These are phyloP conservation scores for Prietella phreatophila DNA, from an alignment of 2,113 vertebrate genomes.

Conservation along the genomic window DNA sequence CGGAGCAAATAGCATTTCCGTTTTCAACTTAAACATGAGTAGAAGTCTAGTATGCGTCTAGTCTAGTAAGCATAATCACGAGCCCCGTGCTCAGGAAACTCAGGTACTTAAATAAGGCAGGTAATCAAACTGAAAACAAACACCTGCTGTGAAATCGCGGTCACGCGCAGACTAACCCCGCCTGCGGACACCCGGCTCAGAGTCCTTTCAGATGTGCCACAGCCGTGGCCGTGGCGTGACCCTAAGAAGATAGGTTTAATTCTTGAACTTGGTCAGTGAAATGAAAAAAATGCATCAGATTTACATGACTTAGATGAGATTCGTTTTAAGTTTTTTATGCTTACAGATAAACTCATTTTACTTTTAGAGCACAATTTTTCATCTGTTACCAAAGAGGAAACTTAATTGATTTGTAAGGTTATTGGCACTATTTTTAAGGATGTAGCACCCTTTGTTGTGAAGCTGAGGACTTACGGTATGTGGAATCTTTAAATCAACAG, in stretches of 20 bases:
- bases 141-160: too few relatives aligned
- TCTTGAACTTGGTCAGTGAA: background rate
- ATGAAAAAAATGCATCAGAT: background rate
- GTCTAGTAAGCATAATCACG: too few relatives aligned
- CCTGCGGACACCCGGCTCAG: too few relatives aligned
- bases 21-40: too few relatives aligned
- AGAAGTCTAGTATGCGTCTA: too few relatives aligned
- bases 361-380: background rate
- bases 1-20: too few relatives aligned
- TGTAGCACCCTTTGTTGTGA: background rate
- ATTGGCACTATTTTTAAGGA: background rate
- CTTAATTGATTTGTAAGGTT: background rate
- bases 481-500: background rate
- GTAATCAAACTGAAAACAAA: too few relatives aligned
- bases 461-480: background rate
- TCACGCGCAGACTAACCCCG: too few relatives aligned
- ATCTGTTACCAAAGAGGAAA: background rate
- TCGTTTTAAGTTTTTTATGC: background rate
- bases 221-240: too few relatives aligned
- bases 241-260: background rate
- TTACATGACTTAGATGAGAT: background rate
- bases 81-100: too few relatives aligned
- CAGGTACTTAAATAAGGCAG: too few relatives aligned
- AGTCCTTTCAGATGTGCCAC: too few relatives aligned
- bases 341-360: background rate